These are phyloP conservation scores for Calliphora vomitoria DNA, from an alignment of 2,888 invertebrate species.

Conservation along the genomic window DNA sequence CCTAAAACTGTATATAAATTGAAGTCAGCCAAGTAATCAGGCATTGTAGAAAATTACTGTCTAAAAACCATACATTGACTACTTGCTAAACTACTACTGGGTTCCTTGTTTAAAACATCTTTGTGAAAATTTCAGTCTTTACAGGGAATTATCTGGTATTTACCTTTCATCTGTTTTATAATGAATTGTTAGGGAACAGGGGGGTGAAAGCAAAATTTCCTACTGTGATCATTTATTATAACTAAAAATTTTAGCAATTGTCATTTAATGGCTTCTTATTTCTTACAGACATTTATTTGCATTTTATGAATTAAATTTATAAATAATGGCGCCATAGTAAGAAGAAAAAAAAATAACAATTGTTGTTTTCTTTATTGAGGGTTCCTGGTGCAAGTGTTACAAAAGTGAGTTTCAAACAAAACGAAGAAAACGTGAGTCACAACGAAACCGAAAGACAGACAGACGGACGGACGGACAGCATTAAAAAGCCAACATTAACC, in stretches of 20 bases:
- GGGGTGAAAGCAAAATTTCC: neutral
- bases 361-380: slow-evolving; percentile 8
- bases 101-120: too few species aligned
- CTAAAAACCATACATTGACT: too few species aligned
- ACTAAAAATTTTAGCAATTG: slow-evolving; percentile 48
- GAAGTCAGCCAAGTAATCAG: too few species aligned
- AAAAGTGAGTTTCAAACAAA: slow-evolving; percentile 47
- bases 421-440: slow-evolving; percentile 55
- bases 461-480: neutral
- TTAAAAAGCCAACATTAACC: slow-evolving; percentile 45
- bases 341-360: slow-evolving; percentile 34
- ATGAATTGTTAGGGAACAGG: neutral
- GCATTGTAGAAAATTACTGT: too few species aligned
- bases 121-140: too few species aligned
- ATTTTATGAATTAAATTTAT: slow-evolving; percentile 61
- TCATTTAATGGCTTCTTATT: slow-evolving; percentile 57
- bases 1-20: too few species aligned
- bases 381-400: slow-evolving; percentile 55
- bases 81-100: too few species aligned
- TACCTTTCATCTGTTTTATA: too few species aligned
- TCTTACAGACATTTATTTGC: slow-evolving; percentile 60
- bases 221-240: slow-evolving; percentile 21
- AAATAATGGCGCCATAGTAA: slow-evolving; percentile 64
- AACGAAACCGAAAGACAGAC: neutral
- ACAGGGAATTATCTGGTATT: too few species aligned